Evolutionary conservation across 1,140 invertebrate genomes (phyloP).

Genomic region (Gonioctena quinquepunctata): DNA sequence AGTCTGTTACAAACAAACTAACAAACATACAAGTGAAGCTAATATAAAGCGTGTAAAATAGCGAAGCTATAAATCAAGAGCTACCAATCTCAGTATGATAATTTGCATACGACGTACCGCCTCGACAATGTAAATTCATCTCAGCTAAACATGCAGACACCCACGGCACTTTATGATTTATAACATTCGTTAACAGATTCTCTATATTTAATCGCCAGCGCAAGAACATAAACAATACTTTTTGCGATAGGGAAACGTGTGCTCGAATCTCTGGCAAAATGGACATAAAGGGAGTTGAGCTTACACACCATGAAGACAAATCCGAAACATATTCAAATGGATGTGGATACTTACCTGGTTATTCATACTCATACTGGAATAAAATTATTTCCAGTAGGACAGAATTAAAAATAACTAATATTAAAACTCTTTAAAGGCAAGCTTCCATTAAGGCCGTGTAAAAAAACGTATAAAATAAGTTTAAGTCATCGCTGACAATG

Average conservation of each 20-base stretch:
- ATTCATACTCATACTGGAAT: no score
- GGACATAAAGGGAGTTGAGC: background rate
- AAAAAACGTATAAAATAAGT: no score
- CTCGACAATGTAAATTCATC: background rate
- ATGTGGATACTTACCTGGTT: no score
- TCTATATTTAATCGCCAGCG: background rate
- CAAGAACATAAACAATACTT: background rate
- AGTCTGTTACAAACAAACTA: no score
- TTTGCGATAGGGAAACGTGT: background rate
- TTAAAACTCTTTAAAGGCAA: no score
- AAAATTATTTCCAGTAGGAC: no score
- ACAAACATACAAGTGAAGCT: no score
- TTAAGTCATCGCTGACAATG: no score
- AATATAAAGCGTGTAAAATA: no score
- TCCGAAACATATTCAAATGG: background rate
- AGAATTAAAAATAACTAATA: no score
- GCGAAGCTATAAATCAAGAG: background rate
- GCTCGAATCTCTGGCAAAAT: background rate
- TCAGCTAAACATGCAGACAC: background rate
- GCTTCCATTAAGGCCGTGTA: no score
- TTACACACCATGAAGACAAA: background rate
- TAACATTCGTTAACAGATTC: slow-evolving; percentile 13
- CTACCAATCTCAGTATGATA: background rate
- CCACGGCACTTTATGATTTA: slow-evolving; percentile 12
- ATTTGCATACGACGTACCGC: background rate